A percentile compares a stretch with the other conserved stretches of the same genome.
These are phyloP conservation scores for Drosophila elegans DNA, from an alignment of 1,140 invertebrate species.

Conservation along the genomic window DNA sequence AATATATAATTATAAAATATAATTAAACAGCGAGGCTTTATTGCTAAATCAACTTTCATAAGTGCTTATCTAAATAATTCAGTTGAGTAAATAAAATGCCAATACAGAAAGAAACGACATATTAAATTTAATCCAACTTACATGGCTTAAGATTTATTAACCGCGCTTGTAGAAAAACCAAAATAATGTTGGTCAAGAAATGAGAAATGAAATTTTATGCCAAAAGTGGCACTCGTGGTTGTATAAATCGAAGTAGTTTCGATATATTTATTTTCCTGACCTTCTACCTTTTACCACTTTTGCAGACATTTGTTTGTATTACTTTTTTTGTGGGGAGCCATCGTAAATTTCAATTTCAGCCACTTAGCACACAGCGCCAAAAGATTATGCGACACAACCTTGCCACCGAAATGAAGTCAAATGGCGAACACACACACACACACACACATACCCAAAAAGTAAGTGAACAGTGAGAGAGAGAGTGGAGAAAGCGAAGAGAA, in stretches of 20 bases:
- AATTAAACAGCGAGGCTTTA: too few relatives aligned
- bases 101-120: too few relatives aligned
- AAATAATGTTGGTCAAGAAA: too few relatives aligned
- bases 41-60: too few relatives aligned
- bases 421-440: slow-evolving; percentile 42
- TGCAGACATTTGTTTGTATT: slow-evolving; percentile 70
- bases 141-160: too few relatives aligned
- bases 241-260: slow-evolving; percentile 3
- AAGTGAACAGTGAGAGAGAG: not conserved
- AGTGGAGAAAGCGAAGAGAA: slow-evolving; percentile 3
- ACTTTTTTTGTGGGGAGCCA: slow-evolving; percentile 54
- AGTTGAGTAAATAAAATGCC: too few relatives aligned
- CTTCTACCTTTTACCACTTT: slow-evolving; percentile 22
- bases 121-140: too few relatives aligned
- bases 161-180: too few relatives aligned
- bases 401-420: slow-evolving; percentile 69
- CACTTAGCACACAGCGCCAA: slow-evolving; percentile 68
- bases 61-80: too few relatives aligned
- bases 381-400: slow-evolving; percentile 77
- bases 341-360: slow-evolving; percentile 79
- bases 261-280: not conserved
- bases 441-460: not conserved
- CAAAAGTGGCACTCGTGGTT: not conserved
- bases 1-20: too few relatives aligned
- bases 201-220: not conserved